Conservation (phyloP, 1,140 invertebrate species). For the Drosophila watanabei region DNA sequence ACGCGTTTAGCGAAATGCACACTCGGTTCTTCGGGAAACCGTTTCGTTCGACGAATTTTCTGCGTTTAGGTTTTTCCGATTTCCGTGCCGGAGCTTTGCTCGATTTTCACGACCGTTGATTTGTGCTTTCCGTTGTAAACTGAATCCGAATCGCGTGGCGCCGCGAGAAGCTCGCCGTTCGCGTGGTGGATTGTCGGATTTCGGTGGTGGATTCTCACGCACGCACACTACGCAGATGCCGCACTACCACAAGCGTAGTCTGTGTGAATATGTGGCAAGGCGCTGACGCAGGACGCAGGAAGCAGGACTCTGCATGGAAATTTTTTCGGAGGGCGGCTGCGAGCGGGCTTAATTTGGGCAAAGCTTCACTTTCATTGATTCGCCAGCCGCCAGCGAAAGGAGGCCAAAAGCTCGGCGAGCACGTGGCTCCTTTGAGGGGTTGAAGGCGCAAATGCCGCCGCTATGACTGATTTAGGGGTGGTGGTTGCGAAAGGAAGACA, state of each 20-base stretch:
- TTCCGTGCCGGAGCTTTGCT: constrained; percentile 62
- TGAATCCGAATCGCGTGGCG: constrained; percentile 69
- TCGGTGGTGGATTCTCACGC: constrained; percentile 29
- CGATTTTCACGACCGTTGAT: constrained; percentile 77
- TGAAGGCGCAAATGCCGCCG: constrained; percentile 57
- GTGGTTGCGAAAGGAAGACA: constrained; percentile 11
- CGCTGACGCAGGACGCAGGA: constrained; percentile 44
- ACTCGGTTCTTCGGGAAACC: constrained; percentile 28
- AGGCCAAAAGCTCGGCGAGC: constrained; percentile 59
- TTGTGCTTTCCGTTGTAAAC: constrained; percentile 81
- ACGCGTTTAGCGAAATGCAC: constrained; percentile 22
- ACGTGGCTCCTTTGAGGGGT: constrained; percentile 50
- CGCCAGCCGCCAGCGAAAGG: constrained; percentile 40
- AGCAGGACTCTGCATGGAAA: constrained; percentile 45
- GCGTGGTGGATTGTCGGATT: constrained; percentile 21
- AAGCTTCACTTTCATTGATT: constrained; percentile 65
- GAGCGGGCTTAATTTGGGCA: constrained; percentile 44
- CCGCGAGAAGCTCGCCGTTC: constrained; percentile 48
- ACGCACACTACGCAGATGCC: constrained; percentile 4
- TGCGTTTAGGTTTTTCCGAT: constrained; percentile 33
- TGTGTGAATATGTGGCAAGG: not conserved
- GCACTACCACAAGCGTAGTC: constrained; percentile 9
- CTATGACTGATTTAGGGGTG: constrained; percentile 10
- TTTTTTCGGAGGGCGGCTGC: constrained; percentile 28
- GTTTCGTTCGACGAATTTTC: constrained; percentile 61